Percentiles rank a stretch among this genome's conserved stretches.
phyloP scores from a whole-genome alignment of 2,888 invertebrate genomes.

The Stenodema calcarata region DNA sequence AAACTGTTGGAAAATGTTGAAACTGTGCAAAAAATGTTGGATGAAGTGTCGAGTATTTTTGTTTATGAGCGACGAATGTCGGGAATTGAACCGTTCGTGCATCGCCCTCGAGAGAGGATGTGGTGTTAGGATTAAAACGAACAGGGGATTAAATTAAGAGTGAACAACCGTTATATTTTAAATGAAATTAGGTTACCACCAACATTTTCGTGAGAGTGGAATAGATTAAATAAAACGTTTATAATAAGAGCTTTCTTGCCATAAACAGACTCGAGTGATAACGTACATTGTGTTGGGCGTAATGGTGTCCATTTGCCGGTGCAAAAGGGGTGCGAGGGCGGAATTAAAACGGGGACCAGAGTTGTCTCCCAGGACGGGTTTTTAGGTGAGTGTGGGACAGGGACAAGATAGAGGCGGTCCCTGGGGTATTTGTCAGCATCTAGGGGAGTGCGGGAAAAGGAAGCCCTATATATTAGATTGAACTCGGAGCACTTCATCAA shows the following conservation, averaged over 20 bases:
- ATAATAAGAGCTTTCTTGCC: neutral
- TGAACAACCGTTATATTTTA: neutral
- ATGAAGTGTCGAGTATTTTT: too few relatives aligned
- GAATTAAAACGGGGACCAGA: constrained; percentile 25
- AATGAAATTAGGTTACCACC: neutral
- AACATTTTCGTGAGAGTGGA: neutral
- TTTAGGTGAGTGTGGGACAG: constrained; percentile 9
- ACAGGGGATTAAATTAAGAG: neutral
- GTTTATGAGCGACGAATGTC: too few relatives aligned
- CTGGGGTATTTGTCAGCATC: constrained; percentile 40
- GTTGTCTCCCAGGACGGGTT: constrained; percentile 15
- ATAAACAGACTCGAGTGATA: neutral
- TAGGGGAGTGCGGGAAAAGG: neutral
- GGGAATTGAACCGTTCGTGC: too few relatives aligned
- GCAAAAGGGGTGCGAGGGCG: neutral
- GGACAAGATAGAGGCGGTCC: constrained; percentile 44
- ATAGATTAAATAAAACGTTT: neutral
- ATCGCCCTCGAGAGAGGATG: too few relatives aligned
- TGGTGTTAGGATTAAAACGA: neutral
- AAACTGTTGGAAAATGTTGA: too few relatives aligned
- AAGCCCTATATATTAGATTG: constrained; percentile 44
- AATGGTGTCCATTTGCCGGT: constrained; percentile 9
- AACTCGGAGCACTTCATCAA: constrained; percentile 39
- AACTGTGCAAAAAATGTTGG: too few relatives aligned
- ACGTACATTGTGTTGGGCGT: neutral